Base-by-base conservation (phyloP, 2,888 invertebrate species). In the Callosobruchus maculatus region DNA sequence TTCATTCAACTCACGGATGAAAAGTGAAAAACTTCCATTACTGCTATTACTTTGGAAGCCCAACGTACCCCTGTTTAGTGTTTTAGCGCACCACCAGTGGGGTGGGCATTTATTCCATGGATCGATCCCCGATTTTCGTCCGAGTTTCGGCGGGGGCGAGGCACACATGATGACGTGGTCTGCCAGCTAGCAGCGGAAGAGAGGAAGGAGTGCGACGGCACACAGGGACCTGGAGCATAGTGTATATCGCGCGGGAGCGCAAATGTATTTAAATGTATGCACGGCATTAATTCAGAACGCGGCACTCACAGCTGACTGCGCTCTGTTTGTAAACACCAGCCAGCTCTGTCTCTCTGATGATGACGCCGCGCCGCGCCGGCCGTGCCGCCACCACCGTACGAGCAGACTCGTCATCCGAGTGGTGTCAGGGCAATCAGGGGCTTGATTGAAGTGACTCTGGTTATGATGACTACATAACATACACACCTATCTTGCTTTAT, bases 211-310 rank as follows among this genome's bases (percentile, higher is more conserved):
- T 66, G 49, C 74, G n/a, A n/a, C n/a, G 77, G 71, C 74, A 76
- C 77, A 78, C 78, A 78, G 79, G 77, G 78, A 78, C 76, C 71
- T 68, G 71, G 70, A 73, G 75, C 71, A 71, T 74, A 74, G 75
- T 75, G 77, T 79, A 78, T 80, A 68, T 68, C 68, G 68, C 78
- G 78, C 18, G 49, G 49, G 1, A 18, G 49, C 78, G 85, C 83
- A 87, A 87, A 87, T 87, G 85, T 87, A 87, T 87, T 87, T 87
- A 87, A 87, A 87, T 87, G 85, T 87, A 87, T 87, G 87, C 87
- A 83, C 49, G 49, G 85, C 87, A 87, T 87, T 87, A 87, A 87
- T 87, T 87, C 87, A 86, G 84, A 82, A 82, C 86, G 86, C 85
- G 85, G 83, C 85, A 85, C 86, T 87, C 86, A 87, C 87, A 87